Evolutionary conservation across 2,888 invertebrate genomes (phyloP), one percentile per base, ranked within the genome.

Genomic region (Ormyrus nitidulus): DNA sequence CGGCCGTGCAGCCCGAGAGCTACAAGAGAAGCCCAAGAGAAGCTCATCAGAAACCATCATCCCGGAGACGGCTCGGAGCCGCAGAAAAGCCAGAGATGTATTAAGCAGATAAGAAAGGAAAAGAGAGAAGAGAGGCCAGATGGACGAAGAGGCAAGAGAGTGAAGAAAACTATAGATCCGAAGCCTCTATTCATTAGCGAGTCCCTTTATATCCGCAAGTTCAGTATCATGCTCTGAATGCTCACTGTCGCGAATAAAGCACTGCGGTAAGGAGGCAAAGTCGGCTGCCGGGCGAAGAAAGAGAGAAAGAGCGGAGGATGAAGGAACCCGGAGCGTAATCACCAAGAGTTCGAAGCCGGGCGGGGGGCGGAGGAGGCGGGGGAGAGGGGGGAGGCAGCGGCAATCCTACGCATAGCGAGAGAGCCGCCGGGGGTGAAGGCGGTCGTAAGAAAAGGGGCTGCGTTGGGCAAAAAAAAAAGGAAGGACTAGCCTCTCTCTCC

Each of bases 391-490:
- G 48, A 34, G 44, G 46, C 58, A 11, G 49, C 9, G 10, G 13
- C 62, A 56, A 54, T 34, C 34, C 34, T 34, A 44, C 48, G 44
- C 53, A 51, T 9, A 19, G 72, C 56, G 56, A 56, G 48, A 56
- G 48, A 54, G 44, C 62, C 34, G 59, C 51, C n/a, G 8, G 9
- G 75, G 34, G 69, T 56, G 46, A 53, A 80, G 81, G 82, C 69
- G 74, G 81, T n/a, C 44, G 54, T 64, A 64, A 64, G 64, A 64
- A 73, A 73, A 73, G 64, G 53, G 64, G 54, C 54, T 54, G 48
- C 48, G 64, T 34, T 34, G 34, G 34, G 34, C n/a, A 3, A 3
- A 34, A 64, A 56, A 73, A 64, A 56, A 54, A 61, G 62, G 54
- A 48, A 34, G 75, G 54, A 44, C 44, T 11, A 10, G 48, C 13